Base-by-base conservation (phyloP, 2,113 vertebrate species). In the Abramis brama region DNA sequence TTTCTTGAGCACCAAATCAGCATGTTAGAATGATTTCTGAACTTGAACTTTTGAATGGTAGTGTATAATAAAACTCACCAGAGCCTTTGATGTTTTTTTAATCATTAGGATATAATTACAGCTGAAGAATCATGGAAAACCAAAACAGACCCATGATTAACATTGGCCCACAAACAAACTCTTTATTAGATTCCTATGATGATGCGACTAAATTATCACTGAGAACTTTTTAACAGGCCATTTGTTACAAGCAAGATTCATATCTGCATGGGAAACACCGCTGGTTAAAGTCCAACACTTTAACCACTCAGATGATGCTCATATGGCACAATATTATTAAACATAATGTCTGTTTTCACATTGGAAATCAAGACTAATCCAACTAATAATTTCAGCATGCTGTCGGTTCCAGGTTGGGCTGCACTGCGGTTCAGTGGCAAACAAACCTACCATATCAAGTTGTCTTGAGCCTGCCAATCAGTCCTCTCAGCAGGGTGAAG, bases 391-490 rank as follows among this genome's bases (percentile, higher is more conserved):
- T 21, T 85, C n/a, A 85, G 9, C 73, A 52, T 47, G 39, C 30
- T 52, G 11, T 21, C 27, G 6, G 60, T 85, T 76, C 30, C 73
- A 78, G 45, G 2, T 45, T 4, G 23, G 11, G 12, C 33, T 27
- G 59, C 60, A 23, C 64, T 52, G 27, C 7, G 50, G 66, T 50
- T 36, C 50, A 73, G 68, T 73, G 81, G 45, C 55, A 85, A 64
- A 78, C 59, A 77, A 52, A 80, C 79, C 57, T 36, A 25, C 39
- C 55, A 12, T 74, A 78, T 78, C 36, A 82, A 62, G 47, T 47
- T 76, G 75, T 68, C 57, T 64, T 64, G 12, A 45, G 80, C 27
- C 76, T 68, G 68, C 62, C 64, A 81, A n/a, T 70, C 55, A 85
- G 17, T 19, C 39, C 66, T 79, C 75, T 25, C 59, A 66, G 45